These are phyloP conservation scores for Peromyscus melanophrys DNA, from an alignment of 2,797 vertebrate genomes.

Conservation along the genomic window DNA sequence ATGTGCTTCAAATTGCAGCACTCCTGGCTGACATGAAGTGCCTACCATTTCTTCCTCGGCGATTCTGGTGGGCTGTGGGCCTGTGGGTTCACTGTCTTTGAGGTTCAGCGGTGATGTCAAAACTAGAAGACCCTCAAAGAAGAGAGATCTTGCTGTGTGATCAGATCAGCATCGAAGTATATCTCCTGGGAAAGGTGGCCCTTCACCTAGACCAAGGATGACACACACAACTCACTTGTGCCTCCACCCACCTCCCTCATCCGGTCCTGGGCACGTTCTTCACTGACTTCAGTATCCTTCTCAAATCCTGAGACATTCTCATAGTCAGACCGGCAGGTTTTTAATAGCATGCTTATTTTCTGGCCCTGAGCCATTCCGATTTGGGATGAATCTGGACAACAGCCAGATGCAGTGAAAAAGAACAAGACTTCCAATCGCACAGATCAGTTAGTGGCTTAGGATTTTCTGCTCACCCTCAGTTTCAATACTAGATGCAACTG, in stretches of 20 bases:
- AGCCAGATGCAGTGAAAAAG: background rate
- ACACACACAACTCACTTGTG: accelerated
- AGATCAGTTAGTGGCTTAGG: background rate
- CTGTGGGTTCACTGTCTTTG: background rate
- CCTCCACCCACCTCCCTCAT: background rate
- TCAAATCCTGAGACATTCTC: background rate
- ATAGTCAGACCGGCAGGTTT: background rate
- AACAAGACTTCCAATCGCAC: background rate
- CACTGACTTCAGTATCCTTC: background rate
- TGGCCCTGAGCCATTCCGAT: background rate
- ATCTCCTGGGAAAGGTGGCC: background rate
- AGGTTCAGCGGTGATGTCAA: background rate
- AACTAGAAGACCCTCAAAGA: background rate
- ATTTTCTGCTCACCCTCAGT: background rate
- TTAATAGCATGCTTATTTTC: background rate
- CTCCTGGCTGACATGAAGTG: background rate
- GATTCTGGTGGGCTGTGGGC: background rate
- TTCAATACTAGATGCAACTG: background rate
- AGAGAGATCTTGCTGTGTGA: background rate
- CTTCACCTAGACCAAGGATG: background rate
- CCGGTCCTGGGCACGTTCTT: accelerated
- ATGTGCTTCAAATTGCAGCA: background rate
- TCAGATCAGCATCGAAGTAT: too few relatives aligned
- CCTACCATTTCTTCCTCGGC: background rate
- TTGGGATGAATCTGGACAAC: background rate